These are phyloP conservation scores for Turnix velox DNA, from an alignment of 2,113 vertebrate species.

Conservation along the genomic window DNA sequence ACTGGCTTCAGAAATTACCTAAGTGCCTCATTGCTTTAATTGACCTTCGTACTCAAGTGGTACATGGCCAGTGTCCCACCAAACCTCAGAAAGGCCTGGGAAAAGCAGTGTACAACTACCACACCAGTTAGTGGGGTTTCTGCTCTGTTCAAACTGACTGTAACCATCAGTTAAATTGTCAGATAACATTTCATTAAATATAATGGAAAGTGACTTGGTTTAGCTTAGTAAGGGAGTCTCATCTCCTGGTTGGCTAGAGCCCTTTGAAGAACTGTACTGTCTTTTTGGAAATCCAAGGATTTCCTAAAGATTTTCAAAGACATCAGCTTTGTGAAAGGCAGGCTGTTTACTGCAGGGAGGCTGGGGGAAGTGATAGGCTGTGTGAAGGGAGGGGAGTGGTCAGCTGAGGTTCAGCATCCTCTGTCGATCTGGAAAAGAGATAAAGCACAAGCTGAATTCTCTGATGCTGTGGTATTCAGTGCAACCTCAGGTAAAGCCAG, in stretches of 20 bases:
- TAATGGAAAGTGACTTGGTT: not conserved
- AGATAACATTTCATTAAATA: not conserved
- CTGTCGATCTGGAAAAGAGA: not conserved
- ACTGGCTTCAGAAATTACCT: not conserved
- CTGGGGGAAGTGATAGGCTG: not conserved
- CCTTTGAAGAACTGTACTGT: not conserved
- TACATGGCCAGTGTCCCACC: rapidly evolving
- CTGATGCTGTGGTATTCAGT: not conserved
- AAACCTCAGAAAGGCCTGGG: not conserved
- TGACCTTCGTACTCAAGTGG: not conserved
- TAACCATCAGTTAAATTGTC: not conserved
- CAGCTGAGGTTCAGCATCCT: not conserved
- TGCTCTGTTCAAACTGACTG: not conserved
- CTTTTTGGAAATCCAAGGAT: not conserved
- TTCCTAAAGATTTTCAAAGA: not conserved
- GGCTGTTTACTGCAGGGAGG: not conserved
- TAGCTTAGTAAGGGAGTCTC: not conserved
- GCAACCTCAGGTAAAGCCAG: not conserved
- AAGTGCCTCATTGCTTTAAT: not conserved
- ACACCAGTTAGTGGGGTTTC: not conserved
- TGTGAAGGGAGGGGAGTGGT: not conserved
- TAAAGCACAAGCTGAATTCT: not conserved
- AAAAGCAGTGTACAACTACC: not conserved
- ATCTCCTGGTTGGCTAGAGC: not conserved
- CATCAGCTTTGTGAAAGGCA: not conserved